phyloP scores from a whole-genome alignment of 2,113 vertebrate genomes.

The Thamnophis sirtalis region DNA sequence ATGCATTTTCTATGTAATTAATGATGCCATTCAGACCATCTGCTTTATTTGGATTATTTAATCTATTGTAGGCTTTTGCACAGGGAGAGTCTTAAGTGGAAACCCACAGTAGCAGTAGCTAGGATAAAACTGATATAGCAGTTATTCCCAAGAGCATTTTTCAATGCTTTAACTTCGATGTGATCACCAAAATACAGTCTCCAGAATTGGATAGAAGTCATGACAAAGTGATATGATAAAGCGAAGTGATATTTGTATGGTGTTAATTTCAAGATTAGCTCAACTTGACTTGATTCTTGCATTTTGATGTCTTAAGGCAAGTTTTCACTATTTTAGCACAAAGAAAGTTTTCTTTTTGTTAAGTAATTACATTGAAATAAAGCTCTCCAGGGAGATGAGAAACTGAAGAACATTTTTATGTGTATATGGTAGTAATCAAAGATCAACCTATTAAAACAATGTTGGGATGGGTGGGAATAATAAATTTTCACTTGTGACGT shows the following conservation, averaged over 20 bases:
- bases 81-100: neutral
- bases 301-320: neutral
- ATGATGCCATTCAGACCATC: neutral
- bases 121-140: neutral
- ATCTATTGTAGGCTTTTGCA: accelerated
- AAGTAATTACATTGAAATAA: neutral
- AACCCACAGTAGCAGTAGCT: neutral
- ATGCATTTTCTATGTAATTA: accelerated
- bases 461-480: neutral
- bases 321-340: neutral
- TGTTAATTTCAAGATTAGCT: neutral
- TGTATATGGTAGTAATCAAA: neutral
- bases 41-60: neutral
- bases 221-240: neutral
- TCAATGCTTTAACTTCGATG: neutral
- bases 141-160: neutral
- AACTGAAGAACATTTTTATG: neutral
- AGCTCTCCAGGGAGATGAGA: neutral
- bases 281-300: neutral
- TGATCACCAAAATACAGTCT: neutral
- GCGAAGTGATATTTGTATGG: neutral
- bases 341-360: neutral
- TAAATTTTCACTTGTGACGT: neutral
- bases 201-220: neutral
- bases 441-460: neutral